Evolutionary conservation across 2,797 vertebrate species (phyloP).

Genomic region (Parambassis ranga): DNA sequence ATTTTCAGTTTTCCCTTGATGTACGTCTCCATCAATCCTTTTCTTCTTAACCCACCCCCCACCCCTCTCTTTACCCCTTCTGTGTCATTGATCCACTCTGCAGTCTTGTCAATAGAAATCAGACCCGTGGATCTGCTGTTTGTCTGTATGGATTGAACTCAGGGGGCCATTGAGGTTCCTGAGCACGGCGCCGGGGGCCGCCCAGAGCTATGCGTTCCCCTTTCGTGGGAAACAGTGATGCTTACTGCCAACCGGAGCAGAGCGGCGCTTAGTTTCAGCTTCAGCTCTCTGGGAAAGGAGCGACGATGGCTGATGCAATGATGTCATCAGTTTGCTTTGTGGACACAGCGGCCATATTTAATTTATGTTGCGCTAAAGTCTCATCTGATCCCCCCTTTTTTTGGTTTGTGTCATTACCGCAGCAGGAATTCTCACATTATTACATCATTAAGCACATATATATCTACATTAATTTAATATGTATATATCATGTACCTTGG

Average conservation of each 20-base stretch:
- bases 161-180: not conserved
- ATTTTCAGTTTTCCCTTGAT: not conserved
- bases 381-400: constrained; percentile 44
- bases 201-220: constrained; percentile 20
- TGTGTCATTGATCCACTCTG: constrained; percentile 52
- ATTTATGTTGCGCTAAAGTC: constrained; percentile 55
- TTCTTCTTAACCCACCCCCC: not conserved
- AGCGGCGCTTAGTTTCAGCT: constrained; percentile 23
- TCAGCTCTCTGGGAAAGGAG: constrained; percentile 28
- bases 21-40: not conserved
- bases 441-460: not conserved
- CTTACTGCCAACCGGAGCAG: constrained; percentile 18
- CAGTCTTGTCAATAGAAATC: constrained; percentile 47
- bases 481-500: not conserved
- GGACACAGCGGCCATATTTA: constrained; percentile 61
- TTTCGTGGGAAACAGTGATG: constrained; percentile 51
- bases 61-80: not conserved
- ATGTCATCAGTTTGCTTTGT: constrained; percentile 54
- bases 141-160: constrained; percentile 39
- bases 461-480: not conserved
- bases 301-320: constrained; percentile 46
- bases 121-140: constrained; percentile 38
- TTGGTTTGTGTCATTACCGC: constrained; percentile 27
- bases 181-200: not conserved
- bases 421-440: not conserved